Percentiles rank a stretch among this genome's conserved stretches.
phyloP scores from a whole-genome alignment of 2,113 vertebrate genomes.

The Rhadina sibilatrix region DNA sequence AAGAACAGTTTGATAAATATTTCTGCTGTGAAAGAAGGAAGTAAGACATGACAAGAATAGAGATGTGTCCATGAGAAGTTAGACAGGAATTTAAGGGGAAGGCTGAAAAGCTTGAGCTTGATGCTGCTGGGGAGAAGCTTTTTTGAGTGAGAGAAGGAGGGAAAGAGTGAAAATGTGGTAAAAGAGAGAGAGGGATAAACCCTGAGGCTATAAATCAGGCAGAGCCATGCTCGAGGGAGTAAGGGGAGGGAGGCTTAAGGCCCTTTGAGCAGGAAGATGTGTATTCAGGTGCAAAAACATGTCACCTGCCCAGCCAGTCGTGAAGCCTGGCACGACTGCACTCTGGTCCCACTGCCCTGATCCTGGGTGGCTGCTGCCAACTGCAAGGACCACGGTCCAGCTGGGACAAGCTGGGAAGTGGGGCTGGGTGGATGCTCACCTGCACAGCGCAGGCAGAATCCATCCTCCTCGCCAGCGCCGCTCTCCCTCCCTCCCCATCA shows the following conservation, averaged over 20 bases:
- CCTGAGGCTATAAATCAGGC: background rate
- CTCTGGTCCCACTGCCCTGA: background rate
- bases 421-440: background rate
- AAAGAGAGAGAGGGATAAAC: background rate
- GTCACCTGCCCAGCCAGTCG: background rate
- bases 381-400: fast-evolving
- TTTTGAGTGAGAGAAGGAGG: background rate
- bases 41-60: background rate
- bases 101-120: background rate
- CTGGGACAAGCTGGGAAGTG: background rate
- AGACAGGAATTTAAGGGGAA: background rate
- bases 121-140: background rate
- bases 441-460: fast-evolving
- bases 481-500: background rate
- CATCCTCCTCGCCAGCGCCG: background rate
- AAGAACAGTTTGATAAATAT: constrained; percentile 9
- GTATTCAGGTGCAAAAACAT: background rate
- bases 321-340: background rate
- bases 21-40: constrained; percentile 17
- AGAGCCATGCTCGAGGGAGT: background rate
- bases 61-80: background rate
- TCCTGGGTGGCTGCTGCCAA: background rate
- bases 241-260: background rate
- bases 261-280: background rate
- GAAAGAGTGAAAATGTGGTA: background rate